Evolutionary conservation across 2,888 invertebrate genomes (phyloP).

Genomic region (Apantesis nais): DNA sequence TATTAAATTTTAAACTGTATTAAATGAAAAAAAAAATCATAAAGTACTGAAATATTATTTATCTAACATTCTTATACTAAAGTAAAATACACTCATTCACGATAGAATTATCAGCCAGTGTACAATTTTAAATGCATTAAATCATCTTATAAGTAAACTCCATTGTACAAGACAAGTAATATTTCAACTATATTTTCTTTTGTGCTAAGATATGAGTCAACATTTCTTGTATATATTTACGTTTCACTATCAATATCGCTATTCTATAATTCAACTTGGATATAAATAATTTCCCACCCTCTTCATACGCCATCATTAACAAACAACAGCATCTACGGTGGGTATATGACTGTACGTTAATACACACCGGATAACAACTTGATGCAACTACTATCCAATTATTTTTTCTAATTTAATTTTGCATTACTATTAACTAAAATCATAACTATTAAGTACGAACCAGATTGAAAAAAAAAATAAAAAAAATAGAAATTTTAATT

Average conservation of each 20-base stretch:
- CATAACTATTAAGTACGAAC: not conserved
- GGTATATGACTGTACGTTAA: not conserved
- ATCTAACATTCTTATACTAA: not conserved
- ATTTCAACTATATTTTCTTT: slow-evolving; percentile 4
- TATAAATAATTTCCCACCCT: not conserved
- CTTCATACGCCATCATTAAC: not conserved
- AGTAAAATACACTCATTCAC: not conserved
- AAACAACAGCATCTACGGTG: not conserved
- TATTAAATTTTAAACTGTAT: not conserved
- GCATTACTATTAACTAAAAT: no score
- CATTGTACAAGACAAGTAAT: not conserved
- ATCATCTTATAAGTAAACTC: not conserved
- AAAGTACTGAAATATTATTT: not conserved
- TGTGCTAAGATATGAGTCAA: not conserved
- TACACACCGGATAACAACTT: not conserved
- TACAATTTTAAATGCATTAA: not conserved
- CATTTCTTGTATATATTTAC: not conserved
- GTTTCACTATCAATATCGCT: not conserved
- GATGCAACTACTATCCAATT: not conserved
- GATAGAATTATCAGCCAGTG: not conserved
- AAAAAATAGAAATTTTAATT: no score
- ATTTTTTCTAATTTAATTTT: not conserved
- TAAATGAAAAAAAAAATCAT: not conserved
- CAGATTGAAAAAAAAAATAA: no score
- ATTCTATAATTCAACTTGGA: not conserved